These are phyloP conservation scores for Rhinophrynus dorsalis DNA, from an alignment of 2,797 vertebrate species.

Conservation along the genomic window DNA sequence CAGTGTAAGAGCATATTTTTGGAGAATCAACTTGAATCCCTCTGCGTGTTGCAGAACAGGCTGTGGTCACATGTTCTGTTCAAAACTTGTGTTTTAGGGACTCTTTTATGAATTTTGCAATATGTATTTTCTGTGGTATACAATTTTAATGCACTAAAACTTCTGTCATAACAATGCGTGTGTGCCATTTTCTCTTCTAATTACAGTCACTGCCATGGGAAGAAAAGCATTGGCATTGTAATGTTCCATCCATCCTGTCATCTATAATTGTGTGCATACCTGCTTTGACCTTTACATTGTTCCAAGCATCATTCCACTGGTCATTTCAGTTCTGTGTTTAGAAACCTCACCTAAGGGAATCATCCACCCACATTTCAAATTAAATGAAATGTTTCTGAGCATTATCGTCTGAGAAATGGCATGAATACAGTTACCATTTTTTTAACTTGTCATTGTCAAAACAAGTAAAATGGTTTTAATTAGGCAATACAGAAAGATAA, in stretches of 20 bases:
- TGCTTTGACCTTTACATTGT: slow-evolving; percentile 47
- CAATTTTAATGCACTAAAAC: slow-evolving; percentile 29
- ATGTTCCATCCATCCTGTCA: slow-evolving; percentile 44
- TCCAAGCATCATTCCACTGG: slow-evolving; percentile 31
- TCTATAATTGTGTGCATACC: slow-evolving; percentile 48
- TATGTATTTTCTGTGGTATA: background rate
- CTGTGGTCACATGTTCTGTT: too few relatives aligned
- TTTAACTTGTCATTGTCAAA: slow-evolving; percentile 10
- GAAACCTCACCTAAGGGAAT: slow-evolving; percentile 25
- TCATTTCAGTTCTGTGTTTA: slow-evolving; percentile 34
- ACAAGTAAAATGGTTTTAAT: slow-evolving; percentile 9
- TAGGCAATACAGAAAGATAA: background rate
- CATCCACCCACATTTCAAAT: slow-evolving; percentile 8
- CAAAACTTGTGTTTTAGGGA: too few relatives aligned
- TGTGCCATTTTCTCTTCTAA: slow-evolving; percentile 48
- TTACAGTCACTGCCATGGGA: slow-evolving; percentile 44
- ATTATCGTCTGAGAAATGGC: background rate
- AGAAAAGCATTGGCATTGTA: slow-evolving; percentile 40
- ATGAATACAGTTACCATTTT: background rate
- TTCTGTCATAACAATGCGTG: slow-evolving; percentile 19
- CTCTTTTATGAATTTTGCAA: too few relatives aligned
- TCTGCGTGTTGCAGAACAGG: too few relatives aligned
- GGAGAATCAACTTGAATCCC: too few relatives aligned
- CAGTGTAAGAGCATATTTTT: too few relatives aligned
- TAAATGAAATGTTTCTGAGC: slow-evolving; percentile 14